phyloP scores from a whole-genome alignment of 2,797 vertebrate species.

The Phoeniculus purpureus region DNA sequence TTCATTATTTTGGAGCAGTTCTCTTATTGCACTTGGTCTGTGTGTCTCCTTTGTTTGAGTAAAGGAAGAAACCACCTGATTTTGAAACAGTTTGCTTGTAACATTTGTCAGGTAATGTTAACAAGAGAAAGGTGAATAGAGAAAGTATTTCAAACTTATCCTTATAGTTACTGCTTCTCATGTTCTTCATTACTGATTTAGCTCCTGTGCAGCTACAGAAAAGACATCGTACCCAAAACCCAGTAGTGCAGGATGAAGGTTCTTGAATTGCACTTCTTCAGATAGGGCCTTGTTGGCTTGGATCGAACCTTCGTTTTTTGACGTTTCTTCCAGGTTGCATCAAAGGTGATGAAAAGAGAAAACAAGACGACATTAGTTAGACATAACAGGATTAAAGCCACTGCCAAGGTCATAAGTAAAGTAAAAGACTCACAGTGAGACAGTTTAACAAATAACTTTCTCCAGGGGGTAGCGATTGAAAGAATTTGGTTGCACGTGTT shows the following conservation, averaged over 20 bases:
- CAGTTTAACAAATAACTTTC: background rate
- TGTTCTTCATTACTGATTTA: slow-evolving; percentile 51
- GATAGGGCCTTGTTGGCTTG: slow-evolving; percentile 91
- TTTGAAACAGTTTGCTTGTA: slow-evolving; percentile 77
- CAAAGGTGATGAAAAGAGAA: slow-evolving; percentile 69
- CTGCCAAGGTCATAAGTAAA: slow-evolving; percentile 51
- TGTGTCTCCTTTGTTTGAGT: slow-evolving; percentile 82
- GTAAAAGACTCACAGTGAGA: slow-evolving; percentile 69
- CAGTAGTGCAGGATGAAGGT: slow-evolving; percentile 71
- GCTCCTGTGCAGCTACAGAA: slow-evolving; percentile 81
- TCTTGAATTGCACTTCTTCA: slow-evolving; percentile 76
- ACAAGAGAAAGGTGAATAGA: slow-evolving; percentile 61
- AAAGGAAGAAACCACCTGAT: slow-evolving; percentile 61
- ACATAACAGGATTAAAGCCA: slow-evolving; percentile 4
- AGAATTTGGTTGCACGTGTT: background rate
- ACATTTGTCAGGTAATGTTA: slow-evolving; percentile 38
- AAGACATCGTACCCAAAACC: slow-evolving; percentile 79
- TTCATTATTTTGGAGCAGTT: slow-evolving; percentile 76
- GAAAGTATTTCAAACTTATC: slow-evolving; percentile 65
- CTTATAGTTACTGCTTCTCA: slow-evolving; percentile 42
- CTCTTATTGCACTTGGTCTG: slow-evolving; percentile 85
- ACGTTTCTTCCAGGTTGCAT: slow-evolving; percentile 90
- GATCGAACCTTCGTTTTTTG: slow-evolving; percentile 97
- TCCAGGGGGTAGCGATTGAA: background rate
- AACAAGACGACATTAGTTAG: slow-evolving; percentile 78